Conservation (phyloP, 2,888 invertebrate species). For the Andrena bucephala region DNA sequence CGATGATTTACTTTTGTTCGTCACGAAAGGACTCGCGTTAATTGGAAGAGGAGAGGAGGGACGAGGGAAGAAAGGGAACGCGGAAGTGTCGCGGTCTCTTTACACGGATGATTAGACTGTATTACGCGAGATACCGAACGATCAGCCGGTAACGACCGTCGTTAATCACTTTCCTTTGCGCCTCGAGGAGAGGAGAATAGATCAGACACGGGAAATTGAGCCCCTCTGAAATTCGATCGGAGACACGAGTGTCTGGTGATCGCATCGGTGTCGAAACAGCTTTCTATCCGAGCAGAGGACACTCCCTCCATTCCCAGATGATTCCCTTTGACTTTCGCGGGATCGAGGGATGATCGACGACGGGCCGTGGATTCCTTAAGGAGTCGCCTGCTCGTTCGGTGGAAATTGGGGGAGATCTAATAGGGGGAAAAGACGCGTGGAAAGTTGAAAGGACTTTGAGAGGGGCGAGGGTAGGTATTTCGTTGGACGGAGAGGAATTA, state of each 20-base stretch:
- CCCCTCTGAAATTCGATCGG: conserved; percentile 23
- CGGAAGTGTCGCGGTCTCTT: conserved; percentile 50
- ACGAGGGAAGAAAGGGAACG: conserved; percentile 1
- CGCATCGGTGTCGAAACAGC: not conserved
- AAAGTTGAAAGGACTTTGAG: conserved; percentile 29
- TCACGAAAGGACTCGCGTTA: conserved; percentile 32
- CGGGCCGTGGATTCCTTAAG: not conserved
- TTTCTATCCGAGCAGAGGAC: not conserved
- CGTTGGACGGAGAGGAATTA: conserved; percentile 28
- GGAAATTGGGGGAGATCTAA: conserved; percentile 8
- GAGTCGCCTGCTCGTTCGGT: not conserved
- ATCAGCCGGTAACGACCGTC: conserved; percentile 42
- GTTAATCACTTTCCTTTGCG: conserved; percentile 58
- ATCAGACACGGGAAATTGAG: conserved; percentile 31
- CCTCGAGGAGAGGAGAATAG: conserved; percentile 2
- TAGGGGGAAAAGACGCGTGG: conserved; percentile 38
- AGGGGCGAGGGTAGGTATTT: not conserved
- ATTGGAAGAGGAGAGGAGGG: conserved; percentile 55
- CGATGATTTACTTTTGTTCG: conserved; percentile 53
- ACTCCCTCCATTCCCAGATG: no score
- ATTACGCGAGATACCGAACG: conserved; percentile 48
- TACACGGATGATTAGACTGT: conserved; percentile 66
- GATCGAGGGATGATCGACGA: not conserved
- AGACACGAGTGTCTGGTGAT: conserved; percentile 1
- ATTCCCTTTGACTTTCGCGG: no score